Conservation (phyloP, 2,113 vertebrate species). For the Equus quagga region DNA sequence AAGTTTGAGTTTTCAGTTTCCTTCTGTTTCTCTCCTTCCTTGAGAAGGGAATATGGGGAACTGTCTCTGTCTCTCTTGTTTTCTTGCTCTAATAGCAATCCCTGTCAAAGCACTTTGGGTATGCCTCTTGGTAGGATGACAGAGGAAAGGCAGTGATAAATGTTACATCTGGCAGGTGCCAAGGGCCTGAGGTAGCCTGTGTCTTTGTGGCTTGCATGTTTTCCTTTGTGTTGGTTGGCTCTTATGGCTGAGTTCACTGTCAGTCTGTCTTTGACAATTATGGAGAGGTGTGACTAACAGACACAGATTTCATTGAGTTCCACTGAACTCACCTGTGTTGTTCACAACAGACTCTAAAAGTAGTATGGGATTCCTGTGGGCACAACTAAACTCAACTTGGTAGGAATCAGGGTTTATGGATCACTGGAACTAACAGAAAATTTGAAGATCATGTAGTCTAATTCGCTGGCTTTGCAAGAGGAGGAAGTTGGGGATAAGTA, state of each 20-base stretch:
- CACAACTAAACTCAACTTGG: neutral
- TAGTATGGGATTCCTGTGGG: neutral
- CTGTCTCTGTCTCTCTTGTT: neutral
- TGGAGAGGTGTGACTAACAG: neutral
- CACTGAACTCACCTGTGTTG: neutral
- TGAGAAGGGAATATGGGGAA: neutral
- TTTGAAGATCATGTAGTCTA: neutral
- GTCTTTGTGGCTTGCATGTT: neutral
- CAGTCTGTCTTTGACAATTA: neutral
- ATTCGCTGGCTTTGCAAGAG: neutral
- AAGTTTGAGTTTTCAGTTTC: neutral
- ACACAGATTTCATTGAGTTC: neutral
- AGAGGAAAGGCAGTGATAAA: neutral
- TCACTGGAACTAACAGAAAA: neutral
- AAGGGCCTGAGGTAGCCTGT: neutral
- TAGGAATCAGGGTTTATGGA: neutral
- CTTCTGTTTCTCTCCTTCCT: neutral
- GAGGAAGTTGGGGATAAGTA: constrained; percentile 14
- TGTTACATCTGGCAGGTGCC: neutral
- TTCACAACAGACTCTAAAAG: neutral
- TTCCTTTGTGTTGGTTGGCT: neutral
- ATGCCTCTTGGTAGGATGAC: neutral
- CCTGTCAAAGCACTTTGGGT: neutral
- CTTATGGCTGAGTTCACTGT: neutral
- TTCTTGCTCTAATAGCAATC: neutral